Evolutionary conservation across 1,140 invertebrate species (phyloP).

Genomic region (Drosophila gunungcola): DNA sequence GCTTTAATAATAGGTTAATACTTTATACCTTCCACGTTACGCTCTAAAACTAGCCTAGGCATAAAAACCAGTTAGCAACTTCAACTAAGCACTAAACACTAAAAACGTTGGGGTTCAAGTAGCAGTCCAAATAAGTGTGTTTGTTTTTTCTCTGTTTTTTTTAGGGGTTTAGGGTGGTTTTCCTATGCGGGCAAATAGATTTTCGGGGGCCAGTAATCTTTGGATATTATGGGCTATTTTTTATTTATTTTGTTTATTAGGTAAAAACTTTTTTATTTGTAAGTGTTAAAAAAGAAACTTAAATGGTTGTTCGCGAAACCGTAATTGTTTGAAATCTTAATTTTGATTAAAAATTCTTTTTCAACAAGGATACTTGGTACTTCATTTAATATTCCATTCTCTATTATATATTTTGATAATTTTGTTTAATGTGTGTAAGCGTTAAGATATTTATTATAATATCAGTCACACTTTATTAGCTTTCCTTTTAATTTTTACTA

Average conservation of each 20-base stretch:
- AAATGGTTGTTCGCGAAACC: too few species aligned
- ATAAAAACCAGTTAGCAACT: constrained; percentile 76
- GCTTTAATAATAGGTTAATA: constrained; percentile 69
- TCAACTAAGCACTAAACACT: constrained; percentile 69
- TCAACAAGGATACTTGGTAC: too few species aligned
- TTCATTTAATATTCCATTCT: too few species aligned
- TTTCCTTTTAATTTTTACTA: neutral
- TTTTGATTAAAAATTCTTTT: too few species aligned
- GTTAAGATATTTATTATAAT: neutral
- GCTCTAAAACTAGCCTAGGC: constrained; percentile 60
- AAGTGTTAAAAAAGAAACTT: too few species aligned
- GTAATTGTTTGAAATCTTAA: too few species aligned
- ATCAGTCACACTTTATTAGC: constrained; percentile 1
- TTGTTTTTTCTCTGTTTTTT: constrained; percentile 17
- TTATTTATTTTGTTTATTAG: too few species aligned
- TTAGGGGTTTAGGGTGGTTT: neutral
- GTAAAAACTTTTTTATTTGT: too few species aligned
- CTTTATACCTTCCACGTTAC: constrained; percentile 47
- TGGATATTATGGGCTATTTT: constrained; percentile 5
- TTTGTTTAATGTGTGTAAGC: too few species aligned
- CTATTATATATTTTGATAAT: too few species aligned
- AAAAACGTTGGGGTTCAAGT: constrained; percentile 83
- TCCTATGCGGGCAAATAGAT: neutral
- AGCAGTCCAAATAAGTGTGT: constrained; percentile 76
- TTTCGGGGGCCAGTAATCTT: neutral